Evolutionary conservation across 1,140 invertebrate species (phyloP), one percentile per base, ranked within the genome.

Genomic region (Drosophila repletoides): DNA sequence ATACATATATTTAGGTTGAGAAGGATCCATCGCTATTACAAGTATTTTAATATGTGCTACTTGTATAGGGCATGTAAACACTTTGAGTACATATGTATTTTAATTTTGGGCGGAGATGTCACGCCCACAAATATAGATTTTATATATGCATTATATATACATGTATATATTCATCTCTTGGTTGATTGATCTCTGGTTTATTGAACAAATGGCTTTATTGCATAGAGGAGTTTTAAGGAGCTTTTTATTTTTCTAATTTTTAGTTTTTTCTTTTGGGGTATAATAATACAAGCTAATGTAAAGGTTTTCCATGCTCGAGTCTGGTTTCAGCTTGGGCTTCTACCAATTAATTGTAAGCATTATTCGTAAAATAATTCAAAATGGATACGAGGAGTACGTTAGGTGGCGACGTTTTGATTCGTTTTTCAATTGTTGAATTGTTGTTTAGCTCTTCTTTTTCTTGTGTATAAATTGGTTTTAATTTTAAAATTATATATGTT

Each of bases 311-410:
- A 38, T 22, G 51, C 28, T 45, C 51, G 41, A 46, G 12, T 31
- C 5, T 28, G 28, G 38, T 6, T 29, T 36, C 15, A 36, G 55
- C 29, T 31, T 31, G 9, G 5, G 7, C 31, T 41, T 12, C 31
- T 28, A 38, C 40, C 43, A 65, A 69, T 73, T 51, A 73, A 61
- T 76, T 59, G 41, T 67, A 72, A 76, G 73, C 60, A 66, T 72
- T 61, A 60, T 56, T 76, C 73, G n/a, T 76, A 76, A 83, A 73
- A 76, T 77, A 76, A 81, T 72, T 84, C 74, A 84, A 83, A 83
- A 83, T 76, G 76, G 63, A 48, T 81, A 81, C 76, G 81, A 81
- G 12, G 72, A 76, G 73, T 83, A 77, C 52, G 14, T 22, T 58
- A 41, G 77, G 72, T 83, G 77, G 77, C 77, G 79, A 84, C 79